phyloP scores from a whole-genome alignment of 2,888 invertebrate genomes.

The Toxonevra muliebris region DNA sequence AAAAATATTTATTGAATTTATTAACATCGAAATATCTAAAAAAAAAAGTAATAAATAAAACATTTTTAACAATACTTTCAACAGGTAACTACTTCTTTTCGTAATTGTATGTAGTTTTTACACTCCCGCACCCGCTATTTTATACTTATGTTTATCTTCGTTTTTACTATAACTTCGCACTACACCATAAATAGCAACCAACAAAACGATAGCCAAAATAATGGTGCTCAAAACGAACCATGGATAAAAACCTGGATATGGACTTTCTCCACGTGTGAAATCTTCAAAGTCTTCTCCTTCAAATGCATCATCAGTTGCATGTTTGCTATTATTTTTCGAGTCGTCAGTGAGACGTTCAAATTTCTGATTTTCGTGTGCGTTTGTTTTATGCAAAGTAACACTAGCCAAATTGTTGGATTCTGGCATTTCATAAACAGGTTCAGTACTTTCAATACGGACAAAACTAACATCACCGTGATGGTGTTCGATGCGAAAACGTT shows the following conservation, averaged over 20 bases:
- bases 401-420: slow-evolving; percentile 48
- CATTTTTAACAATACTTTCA: no score
- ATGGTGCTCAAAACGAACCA: slow-evolving; percentile 53
- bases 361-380: slow-evolving; percentile 34
- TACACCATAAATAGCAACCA: slow-evolving; percentile 46
- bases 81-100: no score
- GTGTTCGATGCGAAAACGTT: slow-evolving; percentile 49
- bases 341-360: slow-evolving; percentile 35
- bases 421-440: slow-evolving; percentile 55
- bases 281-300: slow-evolving; percentile 29
- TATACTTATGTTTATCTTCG: slow-evolving; percentile 50
- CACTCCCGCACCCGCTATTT: slow-evolving; percentile 43
- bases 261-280: slow-evolving; percentile 18
- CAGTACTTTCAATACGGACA: slow-evolving; percentile 53
- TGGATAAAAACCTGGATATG: slow-evolving; percentile 51
- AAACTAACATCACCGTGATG: slow-evolving; percentile 46
- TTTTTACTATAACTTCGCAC: slow-evolving; percentile 48
- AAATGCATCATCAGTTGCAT: slow-evolving; percentile 33
- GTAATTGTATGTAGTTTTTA: neutral
- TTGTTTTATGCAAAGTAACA: slow-evolving; percentile 35
- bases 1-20: no score
- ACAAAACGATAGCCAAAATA: slow-evolving; percentile 44
- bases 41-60: no score
- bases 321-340: slow-evolving; percentile 25
- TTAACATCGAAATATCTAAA: no score